Conservation (phyloP, 2,113 vertebrate species). For the Synodontis membranacea region DNA sequence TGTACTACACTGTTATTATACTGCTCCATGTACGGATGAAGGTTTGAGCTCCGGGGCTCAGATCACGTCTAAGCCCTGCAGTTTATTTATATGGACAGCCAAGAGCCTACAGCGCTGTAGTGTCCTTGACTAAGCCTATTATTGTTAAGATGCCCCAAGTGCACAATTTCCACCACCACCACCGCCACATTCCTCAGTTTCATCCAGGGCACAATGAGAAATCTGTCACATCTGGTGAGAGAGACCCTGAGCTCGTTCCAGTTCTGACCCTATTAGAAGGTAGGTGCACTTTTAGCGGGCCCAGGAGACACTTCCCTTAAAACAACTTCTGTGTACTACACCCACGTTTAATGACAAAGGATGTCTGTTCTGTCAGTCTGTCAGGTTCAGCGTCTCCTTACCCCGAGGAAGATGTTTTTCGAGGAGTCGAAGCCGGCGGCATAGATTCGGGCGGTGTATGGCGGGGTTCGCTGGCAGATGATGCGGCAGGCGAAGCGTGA, state of each 20-base stretch:
- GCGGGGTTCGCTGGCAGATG: slow-evolving; percentile 93
- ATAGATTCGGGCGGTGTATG: slow-evolving; percentile 94
- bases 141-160: not conserved
- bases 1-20: not conserved
- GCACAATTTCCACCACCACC: not conserved
- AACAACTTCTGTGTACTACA: not conserved
- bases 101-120: not conserved
- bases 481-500: slow-evolving; percentile 98
- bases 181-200: not conserved
- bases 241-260: not conserved
- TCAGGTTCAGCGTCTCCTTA: slow-evolving; percentile 63
- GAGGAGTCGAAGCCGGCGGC: slow-evolving; percentile 98
- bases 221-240: not conserved
- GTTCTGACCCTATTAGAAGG: not conserved
- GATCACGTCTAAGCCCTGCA: not conserved
- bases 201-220: not conserved
- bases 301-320: not conserved
- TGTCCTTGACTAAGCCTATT: not conserved
- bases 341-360: not conserved
- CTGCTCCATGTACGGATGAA: not conserved
- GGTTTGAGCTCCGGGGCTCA: not conserved
- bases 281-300: not conserved
- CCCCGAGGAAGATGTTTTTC: slow-evolving; percentile 99
- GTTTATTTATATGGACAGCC: not conserved
- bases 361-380: not conserved